A percentile compares a stretch with the other conserved stretches of the same genome.
Conservation (phyloP, 1,140 invertebrate genomes). For the Tetraneura akinire region DNA sequence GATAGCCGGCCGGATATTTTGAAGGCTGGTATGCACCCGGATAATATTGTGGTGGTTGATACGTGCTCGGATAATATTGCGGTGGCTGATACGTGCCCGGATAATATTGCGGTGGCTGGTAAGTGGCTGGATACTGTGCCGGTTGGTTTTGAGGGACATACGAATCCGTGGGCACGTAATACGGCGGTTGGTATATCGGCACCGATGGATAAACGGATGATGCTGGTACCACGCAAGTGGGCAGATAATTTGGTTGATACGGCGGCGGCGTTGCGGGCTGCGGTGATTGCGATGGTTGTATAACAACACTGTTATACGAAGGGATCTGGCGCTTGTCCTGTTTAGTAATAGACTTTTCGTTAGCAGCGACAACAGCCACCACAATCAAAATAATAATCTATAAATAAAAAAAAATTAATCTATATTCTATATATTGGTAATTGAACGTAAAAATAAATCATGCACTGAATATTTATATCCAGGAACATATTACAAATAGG, state of each 20-base stretch:
- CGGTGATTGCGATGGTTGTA: not conserved
- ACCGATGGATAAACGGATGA: not conserved
- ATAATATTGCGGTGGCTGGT: not conserved
- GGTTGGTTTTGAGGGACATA: not conserved
- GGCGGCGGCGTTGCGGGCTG: not conserved
- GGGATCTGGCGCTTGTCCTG: constrained; percentile 12
- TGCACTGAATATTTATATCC: no score
- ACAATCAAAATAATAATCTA: not conserved
- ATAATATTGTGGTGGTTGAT: constrained; percentile 2
- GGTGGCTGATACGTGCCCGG: not conserved
- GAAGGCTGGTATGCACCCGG: not conserved
- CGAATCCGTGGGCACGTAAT: not conserved
- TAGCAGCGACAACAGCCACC: not conserved
- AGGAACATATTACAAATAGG: no score
- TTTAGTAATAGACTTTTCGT: not conserved
- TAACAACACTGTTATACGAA: not conserved
- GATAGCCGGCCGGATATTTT: not conserved
- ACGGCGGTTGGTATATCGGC: not conserved
- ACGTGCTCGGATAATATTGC: not conserved
- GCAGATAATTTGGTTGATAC: constrained; percentile 21
- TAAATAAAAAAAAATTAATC: not conserved
- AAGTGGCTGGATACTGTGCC: not conserved
- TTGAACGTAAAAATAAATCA: no score
- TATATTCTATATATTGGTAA: not conserved
- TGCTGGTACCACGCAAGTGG: constrained; percentile 20